A percentile compares a stretch with the other conserved stretches of the same genome.
Conservation (phyloP, 2,113 vertebrate genomes). For the Oryzias celebensis region DNA sequence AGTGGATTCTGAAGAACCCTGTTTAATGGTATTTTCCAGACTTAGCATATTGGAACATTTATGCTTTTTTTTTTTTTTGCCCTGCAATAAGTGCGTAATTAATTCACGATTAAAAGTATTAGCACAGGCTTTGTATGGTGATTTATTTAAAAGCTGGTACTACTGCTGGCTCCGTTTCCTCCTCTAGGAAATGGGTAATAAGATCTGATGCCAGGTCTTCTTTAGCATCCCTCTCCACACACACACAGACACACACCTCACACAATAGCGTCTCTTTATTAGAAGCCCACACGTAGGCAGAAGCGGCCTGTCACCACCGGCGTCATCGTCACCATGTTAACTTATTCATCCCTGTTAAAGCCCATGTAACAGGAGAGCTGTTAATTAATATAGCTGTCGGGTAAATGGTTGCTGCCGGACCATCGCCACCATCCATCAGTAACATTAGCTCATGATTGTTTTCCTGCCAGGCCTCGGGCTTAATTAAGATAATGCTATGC, state of each 20-base stretch:
- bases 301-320: conserved; percentile 53
- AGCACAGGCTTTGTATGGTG: conserved; percentile 72
- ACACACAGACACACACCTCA: conserved; percentile 27
- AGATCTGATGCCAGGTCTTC: conserved; percentile 63
- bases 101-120: conserved; percentile 75
- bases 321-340: conserved; percentile 66
- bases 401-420: conserved; percentile 84
- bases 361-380: conserved; percentile 87
- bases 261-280: conserved; percentile 51
- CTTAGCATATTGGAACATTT: conserved; percentile 55
- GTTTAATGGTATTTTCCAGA: conserved; percentile 7
- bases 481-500: conserved; percentile 99
- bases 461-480: conserved; percentile 77
- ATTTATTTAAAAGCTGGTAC: conserved; percentile 72
- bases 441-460: conserved; percentile 84
- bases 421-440: conserved; percentile 86
- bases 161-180: conserved; percentile 65
- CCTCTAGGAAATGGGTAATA: conserved; percentile 74
- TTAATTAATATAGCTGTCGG: conserved; percentile 97
- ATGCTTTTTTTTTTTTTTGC: conserved; percentile 26
- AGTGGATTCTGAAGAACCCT: background rate
- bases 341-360: conserved; percentile 80
- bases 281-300: conserved; percentile 54
- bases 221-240: conserved; percentile 47
- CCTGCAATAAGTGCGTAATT: conserved; percentile 56